Evolutionary conservation across 2,797 vertebrate species (phyloP), one percentile per base, ranked within the genome.

Genomic region (Enteromius fasciolatus): DNA sequence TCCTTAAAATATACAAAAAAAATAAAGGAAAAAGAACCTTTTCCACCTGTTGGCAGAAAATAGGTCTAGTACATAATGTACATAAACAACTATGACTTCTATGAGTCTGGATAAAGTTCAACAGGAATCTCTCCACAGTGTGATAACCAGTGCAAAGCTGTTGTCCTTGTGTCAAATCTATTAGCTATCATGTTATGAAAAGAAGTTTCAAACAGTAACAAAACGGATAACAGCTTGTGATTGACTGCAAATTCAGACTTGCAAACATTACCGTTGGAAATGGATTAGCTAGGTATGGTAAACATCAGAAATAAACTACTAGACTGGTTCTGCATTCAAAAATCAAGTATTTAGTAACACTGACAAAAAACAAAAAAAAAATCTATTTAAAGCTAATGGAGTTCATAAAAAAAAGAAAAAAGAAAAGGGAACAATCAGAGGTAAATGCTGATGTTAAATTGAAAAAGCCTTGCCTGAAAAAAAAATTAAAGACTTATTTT

Each of bases 171-270:
- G 18, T 48, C 25, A 33, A 59, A 61, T 79, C 31, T 68, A 64
- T 39, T 69, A 36, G 67, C 52, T 11, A 33, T 20, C 46, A 66
- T 41, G 5, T 48, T 39, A 17, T 20, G 17, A 64, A 78, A 48
- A 20, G 72, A 15, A 8, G n/a, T 39, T 74, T 61, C 41, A 52
- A 64, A 46, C n/a, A 10, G 76, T 66, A 50, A 14, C 31, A 23
- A n/a, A 61, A 39, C 28, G n/a, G 28, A 66, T 69, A 69, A 39
- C 10, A 14, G 57, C n/a, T 17, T 31, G 11, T 72, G 52, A 72
- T n/a, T 18, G 54, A 80, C 46, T 36, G 11, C 50, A 70, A 14
- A 36, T 80, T 69, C 33, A 28, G 61, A 50, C 18, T 69, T 57
- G n/a, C 20, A 70, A 69, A 57, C n/a, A 68, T 25, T 20, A 54